Conservation (phyloP, 2,888 invertebrate species). For the Nomada ruficornis region DNA sequence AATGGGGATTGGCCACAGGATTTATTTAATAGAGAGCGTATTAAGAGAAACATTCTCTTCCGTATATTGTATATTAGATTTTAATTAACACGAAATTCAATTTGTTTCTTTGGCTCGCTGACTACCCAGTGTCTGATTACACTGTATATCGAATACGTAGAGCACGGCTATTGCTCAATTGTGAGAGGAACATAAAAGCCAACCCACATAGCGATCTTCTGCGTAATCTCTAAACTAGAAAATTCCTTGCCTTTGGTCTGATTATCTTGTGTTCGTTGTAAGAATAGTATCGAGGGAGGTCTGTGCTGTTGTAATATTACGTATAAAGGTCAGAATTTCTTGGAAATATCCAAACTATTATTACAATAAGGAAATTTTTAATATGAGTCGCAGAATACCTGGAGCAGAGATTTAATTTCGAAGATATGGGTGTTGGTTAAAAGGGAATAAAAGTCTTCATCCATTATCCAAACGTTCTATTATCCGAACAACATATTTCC, state of each 20-base stretch:
- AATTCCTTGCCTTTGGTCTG: neutral
- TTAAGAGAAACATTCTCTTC: no score
- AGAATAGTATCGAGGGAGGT: neutral
- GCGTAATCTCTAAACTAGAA: slow-evolving; percentile 20
- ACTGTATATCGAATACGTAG: slow-evolving; percentile 19
- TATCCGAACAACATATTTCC: no score
- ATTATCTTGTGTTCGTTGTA: neutral
- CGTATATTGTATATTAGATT: no score
- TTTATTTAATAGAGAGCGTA: no score
- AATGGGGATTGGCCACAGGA: no score
- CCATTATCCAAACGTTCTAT: no score
- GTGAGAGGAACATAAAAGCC: slow-evolving; percentile 21
- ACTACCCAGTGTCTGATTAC: neutral
- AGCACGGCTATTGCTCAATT: slow-evolving; percentile 20
- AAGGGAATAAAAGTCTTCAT: neutral
- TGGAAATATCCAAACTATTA: no score
- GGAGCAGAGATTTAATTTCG: neutral
- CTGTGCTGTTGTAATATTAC: neutral
- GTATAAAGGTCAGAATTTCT: no score
- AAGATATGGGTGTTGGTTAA: neutral
- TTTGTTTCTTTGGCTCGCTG: neutral
- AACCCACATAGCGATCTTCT: slow-evolving; percentile 21
- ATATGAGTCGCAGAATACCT: no score
- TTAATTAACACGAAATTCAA: neutral
- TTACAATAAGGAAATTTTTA: no score